A percentile compares a stretch with the other conserved stretches of the same genome.
Evolutionary conservation across 2,113 vertebrate species (phyloP).

Genomic region (Ciconia boyciana): DNA sequence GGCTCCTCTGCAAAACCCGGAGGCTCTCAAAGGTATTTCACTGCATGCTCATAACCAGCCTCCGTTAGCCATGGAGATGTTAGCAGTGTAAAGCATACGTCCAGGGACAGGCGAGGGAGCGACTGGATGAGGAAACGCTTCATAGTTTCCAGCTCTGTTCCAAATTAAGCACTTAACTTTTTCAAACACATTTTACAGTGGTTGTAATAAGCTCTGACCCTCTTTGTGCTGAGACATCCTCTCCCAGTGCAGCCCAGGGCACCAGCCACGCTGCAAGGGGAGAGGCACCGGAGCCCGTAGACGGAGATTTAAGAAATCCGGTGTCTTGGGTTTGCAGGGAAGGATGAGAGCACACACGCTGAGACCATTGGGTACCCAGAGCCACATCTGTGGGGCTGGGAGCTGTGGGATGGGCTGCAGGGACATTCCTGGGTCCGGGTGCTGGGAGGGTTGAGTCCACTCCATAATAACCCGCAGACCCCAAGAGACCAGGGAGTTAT

Average conservation of each 20-base stretch:
- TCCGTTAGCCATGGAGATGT: neutral
- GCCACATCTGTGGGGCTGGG: neutral
- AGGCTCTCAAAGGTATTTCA: neutral
- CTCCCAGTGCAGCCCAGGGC: neutral
- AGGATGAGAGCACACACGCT: neutral
- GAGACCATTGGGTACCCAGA: neutral
- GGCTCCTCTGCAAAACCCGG: neutral
- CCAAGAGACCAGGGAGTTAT: neutral
- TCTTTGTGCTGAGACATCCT: neutral
- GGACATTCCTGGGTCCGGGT: neutral
- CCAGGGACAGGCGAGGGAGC: slow-evolving; percentile 1
- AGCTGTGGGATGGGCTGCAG: neutral
- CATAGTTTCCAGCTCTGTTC: slow-evolving; percentile 54
- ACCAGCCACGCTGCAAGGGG: neutral
- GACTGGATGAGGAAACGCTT: slow-evolving; percentile 2
- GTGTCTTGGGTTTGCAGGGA: fast-evolving
- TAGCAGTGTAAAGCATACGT: neutral
- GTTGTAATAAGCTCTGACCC: neutral
- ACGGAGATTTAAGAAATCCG: fast-evolving
- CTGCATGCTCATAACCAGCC: neutral
- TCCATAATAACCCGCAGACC: neutral
- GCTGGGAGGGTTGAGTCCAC: neutral
- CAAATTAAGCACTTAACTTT: slow-evolving; percentile 28
- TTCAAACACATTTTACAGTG: neutral
- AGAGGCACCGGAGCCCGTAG: neutral